These are phyloP conservation scores for Mastigias papua DNA, from an alignment of 30 jellyfish, hydroid and myxozoan genomes.

Conservation along the genomic window DNA sequence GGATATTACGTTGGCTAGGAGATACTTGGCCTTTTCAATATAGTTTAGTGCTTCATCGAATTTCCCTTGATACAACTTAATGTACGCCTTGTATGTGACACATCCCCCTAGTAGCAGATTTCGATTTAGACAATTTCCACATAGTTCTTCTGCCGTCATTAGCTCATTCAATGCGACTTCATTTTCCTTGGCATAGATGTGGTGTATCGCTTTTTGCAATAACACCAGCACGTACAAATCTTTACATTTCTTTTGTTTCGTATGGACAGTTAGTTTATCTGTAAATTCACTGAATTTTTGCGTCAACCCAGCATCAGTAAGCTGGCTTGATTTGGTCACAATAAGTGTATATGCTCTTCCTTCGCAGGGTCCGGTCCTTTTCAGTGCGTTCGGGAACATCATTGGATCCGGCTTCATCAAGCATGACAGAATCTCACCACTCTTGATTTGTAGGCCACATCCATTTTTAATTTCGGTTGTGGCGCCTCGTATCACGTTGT, in stretches of 20 bases:
- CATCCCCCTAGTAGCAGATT: constrained; percentile 5
- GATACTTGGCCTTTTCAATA: constrained; percentile 8
- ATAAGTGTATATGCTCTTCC: constrained; percentile 5
- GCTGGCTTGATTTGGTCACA: not conserved
- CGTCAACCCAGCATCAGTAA: constrained; percentile 24
- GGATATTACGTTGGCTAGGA: not conserved
- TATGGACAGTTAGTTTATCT: not conserved
- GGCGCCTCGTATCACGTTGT: not conserved
- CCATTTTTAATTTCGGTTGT: not conserved
- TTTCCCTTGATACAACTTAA: not conserved
- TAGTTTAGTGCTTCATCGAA: not conserved
- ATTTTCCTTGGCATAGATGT: not conserved
- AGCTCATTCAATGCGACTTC: constrained; percentile 1
- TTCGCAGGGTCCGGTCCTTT: constrained; percentile 13
- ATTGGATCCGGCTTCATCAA: not conserved
- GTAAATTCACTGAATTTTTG: not conserved
- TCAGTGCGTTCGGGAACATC: constrained; percentile 16
- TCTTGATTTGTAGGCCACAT: not conserved
- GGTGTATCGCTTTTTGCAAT: not conserved
- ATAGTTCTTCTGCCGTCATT: not conserved
- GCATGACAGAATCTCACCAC: not conserved
- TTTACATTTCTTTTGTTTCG: not conserved
- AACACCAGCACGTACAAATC: constrained; percentile 11
- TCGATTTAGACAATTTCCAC: not conserved
- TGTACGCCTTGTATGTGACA: constrained; percentile 10